Conservation (phyloP, 2,888 invertebrate species). For the Prosapia bicincta region DNA sequence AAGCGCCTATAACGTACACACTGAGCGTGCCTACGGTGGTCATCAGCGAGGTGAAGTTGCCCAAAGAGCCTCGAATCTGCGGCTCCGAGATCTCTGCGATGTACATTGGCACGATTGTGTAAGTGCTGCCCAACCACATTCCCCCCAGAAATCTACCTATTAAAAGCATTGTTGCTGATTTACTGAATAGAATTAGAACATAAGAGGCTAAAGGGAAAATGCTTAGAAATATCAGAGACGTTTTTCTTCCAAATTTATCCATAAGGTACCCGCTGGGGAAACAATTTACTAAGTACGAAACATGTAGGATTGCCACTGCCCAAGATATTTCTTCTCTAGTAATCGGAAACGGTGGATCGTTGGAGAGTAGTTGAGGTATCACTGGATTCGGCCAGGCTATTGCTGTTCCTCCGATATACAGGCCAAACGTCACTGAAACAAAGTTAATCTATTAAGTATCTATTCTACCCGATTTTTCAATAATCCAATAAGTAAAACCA, state of each 20-base stretch:
- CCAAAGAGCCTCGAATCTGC: not conserved
- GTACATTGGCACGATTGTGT: not conserved
- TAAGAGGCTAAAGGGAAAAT: not conserved
- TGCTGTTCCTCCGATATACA: not conserved
- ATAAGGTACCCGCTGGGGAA: not conserved
- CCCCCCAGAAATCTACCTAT: not conserved
- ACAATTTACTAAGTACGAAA: not conserved
- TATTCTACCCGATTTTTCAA: too few relatives aligned
- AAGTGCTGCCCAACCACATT: not conserved
- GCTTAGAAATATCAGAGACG: not conserved
- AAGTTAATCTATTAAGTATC: too few relatives aligned
- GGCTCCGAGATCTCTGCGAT: not conserved
- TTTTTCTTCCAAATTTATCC: not conserved
- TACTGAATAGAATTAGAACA: not conserved
- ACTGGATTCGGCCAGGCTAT: not conserved
- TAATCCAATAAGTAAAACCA: too few relatives aligned
- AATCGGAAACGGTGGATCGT: not conserved
- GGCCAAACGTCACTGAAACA: not conserved
- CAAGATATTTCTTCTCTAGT: not conserved
- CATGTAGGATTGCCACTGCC: not conserved
- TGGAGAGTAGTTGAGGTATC: not conserved
- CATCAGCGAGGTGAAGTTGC: not conserved
- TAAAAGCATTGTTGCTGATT: not conserved
- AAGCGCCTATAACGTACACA: slow-evolving; percentile 30
- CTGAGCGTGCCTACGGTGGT: not conserved